phyloP scores from a whole-genome alignment of 2,113 vertebrate species.

The Zosterops pallidus region DNA sequence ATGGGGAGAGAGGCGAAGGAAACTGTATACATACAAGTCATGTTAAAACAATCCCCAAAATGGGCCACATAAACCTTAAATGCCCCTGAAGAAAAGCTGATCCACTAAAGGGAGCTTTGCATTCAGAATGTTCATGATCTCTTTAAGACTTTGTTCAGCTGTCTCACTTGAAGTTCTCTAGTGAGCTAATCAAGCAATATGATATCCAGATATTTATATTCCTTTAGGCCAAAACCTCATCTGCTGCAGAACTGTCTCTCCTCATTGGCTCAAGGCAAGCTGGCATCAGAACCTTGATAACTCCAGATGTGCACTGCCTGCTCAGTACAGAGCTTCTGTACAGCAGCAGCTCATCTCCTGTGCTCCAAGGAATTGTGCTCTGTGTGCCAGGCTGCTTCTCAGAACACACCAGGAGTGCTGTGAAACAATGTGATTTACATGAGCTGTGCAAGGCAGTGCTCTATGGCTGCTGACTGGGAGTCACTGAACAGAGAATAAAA shows the following conservation, averaged over 20 bases:
- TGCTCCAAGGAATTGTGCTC: background rate
- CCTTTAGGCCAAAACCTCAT: slow-evolving; percentile 21
- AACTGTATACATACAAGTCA: background rate
- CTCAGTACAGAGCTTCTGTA: background rate
- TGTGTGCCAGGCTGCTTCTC: background rate
- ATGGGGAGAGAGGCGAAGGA: background rate
- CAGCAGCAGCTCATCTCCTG: background rate
- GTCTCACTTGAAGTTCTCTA: background rate
- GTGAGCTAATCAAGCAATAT: background rate
- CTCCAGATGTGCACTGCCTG: background rate
- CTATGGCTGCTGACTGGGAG: background rate
- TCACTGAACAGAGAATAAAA: background rate
- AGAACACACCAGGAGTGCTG: background rate
- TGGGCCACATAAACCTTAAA: background rate
- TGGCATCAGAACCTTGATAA: background rate
- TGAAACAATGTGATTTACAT: background rate
- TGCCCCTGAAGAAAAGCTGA: background rate
- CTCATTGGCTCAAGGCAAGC: background rate
- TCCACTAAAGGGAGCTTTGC: background rate
- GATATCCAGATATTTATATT: background rate
- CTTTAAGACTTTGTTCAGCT: slow-evolving; percentile 1
- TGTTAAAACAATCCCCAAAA: background rate
- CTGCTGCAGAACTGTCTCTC: background rate
- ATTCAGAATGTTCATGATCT: background rate
- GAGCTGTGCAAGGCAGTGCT: background rate